phyloP scores from a whole-genome alignment of 1,140 invertebrate genomes.

The Spodoptera litura region DNA sequence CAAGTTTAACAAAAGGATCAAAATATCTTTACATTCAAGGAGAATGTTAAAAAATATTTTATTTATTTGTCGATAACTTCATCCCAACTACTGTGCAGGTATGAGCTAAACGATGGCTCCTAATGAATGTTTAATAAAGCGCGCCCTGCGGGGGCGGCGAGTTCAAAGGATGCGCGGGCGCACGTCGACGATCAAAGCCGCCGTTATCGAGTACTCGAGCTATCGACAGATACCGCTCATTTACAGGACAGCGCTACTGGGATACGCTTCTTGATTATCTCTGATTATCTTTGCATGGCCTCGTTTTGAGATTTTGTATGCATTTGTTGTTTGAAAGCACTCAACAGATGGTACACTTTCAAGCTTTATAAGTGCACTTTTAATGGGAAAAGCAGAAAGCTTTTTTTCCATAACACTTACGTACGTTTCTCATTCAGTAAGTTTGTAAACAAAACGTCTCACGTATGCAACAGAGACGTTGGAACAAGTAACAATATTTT shows the following conservation, averaged over 20 bases:
- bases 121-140: conserved; percentile 77
- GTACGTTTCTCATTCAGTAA: neutral
- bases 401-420: neutral
- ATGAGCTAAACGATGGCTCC: conserved; percentile 58
- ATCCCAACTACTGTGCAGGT: conserved; percentile 51
- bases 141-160: conserved; percentile 70
- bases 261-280: conserved; percentile 53
- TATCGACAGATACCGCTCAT: conserved; percentile 65
- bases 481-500: conserved; percentile 11
- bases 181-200: conserved; percentile 74
- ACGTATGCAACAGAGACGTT: neutral
- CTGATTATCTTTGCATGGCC: conserved; percentile 29
- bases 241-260: conserved; percentile 67
- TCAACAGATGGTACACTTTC: neutral
- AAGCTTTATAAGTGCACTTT: conserved; percentile 10
- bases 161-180: conserved; percentile 74
- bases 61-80: conserved; percentile 46
- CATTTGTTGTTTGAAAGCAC: conserved; percentile 6
- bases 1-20: conserved; percentile 22
- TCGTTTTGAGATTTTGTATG: conserved; percentile 16
- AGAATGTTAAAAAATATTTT: conserved; percentile 38
- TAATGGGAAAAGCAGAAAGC: conserved; percentile 4
- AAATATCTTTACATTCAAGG: conserved; percentile 39
- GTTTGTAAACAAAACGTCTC: neutral
- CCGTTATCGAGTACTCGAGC: conserved; percentile 76